A percentile compares a stretch with the other conserved stretches of the same genome.
phyloP scores from a whole-genome alignment of 2,888 invertebrate species.

The Nowickia ferox region DNA sequence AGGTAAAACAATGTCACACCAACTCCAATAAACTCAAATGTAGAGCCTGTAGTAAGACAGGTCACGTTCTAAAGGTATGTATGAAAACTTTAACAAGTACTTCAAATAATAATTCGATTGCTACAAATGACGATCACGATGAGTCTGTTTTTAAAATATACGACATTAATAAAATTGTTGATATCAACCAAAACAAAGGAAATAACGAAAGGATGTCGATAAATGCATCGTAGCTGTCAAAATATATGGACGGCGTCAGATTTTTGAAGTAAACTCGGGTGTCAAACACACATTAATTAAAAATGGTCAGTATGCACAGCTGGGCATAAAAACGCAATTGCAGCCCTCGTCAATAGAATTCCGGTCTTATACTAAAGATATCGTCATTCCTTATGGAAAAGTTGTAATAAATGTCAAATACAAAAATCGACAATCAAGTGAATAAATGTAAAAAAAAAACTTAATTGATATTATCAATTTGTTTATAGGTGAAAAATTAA shows the following conservation, averaged over 20 bases:
- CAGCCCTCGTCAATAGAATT: slow-evolving; percentile 29
- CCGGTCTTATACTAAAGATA: slow-evolving; percentile 45
- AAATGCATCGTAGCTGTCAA: background rate
- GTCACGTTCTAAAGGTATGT: slow-evolving; percentile 36
- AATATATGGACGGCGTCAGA: background rate
- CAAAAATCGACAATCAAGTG: slow-evolving; percentile 25
- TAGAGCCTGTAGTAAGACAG: slow-evolving; percentile 36
- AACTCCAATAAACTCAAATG: slow-evolving; percentile 43
- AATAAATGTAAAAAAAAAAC: slow-evolving; percentile 60
- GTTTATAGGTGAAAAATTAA: no score
- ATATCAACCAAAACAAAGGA: background rate
- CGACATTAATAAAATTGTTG: background rate
- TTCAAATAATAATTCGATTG: slow-evolving; percentile 3
- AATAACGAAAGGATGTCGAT: background rate
- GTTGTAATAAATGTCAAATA: slow-evolving; percentile 33
- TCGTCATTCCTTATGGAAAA: slow-evolving; percentile 28
- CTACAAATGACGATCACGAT: slow-evolving; percentile 4
- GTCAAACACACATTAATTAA: slow-evolving; percentile 7
- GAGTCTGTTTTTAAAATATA: background rate
- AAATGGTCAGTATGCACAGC: background rate
- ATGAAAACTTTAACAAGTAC: slow-evolving; percentile 27
- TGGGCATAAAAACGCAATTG: slow-evolving; percentile 9
- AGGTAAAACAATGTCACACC: slow-evolving; percentile 19
- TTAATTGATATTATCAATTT: no score
- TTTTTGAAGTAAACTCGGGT: slow-evolving; percentile 24